Evolutionary conservation across 2,797 vertebrate genomes (phyloP).

Genomic region (Liparis tanakae): DNA sequence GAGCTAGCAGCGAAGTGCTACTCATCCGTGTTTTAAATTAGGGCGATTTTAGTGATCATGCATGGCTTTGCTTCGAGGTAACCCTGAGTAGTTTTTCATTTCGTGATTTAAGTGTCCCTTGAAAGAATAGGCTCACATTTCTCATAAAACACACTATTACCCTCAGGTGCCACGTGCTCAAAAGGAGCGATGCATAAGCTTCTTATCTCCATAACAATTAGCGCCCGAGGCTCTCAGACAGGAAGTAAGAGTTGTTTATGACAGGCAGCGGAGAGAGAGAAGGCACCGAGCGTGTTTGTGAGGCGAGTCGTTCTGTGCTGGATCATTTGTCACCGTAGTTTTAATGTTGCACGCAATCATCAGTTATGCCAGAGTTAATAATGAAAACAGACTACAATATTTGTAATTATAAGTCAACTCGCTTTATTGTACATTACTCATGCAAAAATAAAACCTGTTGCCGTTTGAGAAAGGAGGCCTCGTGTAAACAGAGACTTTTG

Average conservation of each 20-base stretch:
- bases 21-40: too few species aligned
- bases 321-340: conserved; percentile 20
- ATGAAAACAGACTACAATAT: conserved; percentile 1
- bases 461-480: background rate
- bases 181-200: background rate
- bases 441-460: background rate
- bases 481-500: background rate
- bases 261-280: background rate
- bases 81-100: background rate
- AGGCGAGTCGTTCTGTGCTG: conserved; percentile 10
- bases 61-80: background rate
- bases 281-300: conserved; percentile 1
- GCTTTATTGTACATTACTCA: conserved; percentile 5
- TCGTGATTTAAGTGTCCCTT: background rate
- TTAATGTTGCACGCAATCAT: conserved; percentile 17
- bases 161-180: background rate
- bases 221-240: background rate
- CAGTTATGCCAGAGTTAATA: conserved; percentile 19
- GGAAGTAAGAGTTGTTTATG: conserved; percentile 5
- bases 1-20: too few species aligned
- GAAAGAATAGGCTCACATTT: background rate
- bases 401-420: conserved; percentile 7
- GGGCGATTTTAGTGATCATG: background rate
- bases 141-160: background rate
- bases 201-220: conserved; percentile 14